Conservation (phyloP, 2,888 invertebrate genomes). For the Aleiodes alternator region DNA sequence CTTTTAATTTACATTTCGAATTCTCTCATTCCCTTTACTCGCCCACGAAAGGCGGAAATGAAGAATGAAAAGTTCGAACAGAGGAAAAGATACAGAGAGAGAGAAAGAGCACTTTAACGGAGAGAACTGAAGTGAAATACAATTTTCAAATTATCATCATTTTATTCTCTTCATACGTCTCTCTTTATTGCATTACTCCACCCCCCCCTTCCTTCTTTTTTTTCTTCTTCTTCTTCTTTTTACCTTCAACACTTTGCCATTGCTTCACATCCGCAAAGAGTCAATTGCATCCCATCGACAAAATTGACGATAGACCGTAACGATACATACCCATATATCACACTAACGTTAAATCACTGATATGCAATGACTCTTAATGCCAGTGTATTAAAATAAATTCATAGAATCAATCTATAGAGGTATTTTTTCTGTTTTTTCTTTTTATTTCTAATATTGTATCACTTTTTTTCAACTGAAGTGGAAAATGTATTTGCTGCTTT, state of each 20-base stretch:
- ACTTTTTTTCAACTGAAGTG: conserved; percentile 1
- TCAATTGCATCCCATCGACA: conserved; percentile 23
- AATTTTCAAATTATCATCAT: conserved; percentile 30
- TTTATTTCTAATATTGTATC: conserved; percentile 31
- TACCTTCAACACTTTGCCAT: no score
- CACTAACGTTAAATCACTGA: conserved; percentile 37
- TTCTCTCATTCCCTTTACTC: neutral
- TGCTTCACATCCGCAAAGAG: conserved; percentile 8
- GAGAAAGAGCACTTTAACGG: neutral
- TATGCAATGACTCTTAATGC: conserved; percentile 63
- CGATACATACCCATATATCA: conserved; percentile 23
- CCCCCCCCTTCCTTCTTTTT: no score
- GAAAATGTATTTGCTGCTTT: neutral
- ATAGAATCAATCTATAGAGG: conserved; percentile 65
- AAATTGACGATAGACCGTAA: conserved; percentile 45
- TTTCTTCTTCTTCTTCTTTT: no score
- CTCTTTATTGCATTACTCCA: neutral
- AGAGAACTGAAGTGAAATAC: neutral
- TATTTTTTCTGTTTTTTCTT: conserved; percentile 55
- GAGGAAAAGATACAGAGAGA: neutral
- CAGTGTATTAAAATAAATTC: conserved; percentile 65
- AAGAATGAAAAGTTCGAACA: conserved; percentile 19
- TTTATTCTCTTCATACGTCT: conserved; percentile 6
- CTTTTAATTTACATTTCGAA: neutral
- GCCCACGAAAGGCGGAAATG: conserved; percentile 19